Percentiles rank a stretch among this genome's conserved stretches.
Evolutionary conservation across 2,888 invertebrate species (phyloP).

Genomic region (Himalopsyche kuldschensis): DNA sequence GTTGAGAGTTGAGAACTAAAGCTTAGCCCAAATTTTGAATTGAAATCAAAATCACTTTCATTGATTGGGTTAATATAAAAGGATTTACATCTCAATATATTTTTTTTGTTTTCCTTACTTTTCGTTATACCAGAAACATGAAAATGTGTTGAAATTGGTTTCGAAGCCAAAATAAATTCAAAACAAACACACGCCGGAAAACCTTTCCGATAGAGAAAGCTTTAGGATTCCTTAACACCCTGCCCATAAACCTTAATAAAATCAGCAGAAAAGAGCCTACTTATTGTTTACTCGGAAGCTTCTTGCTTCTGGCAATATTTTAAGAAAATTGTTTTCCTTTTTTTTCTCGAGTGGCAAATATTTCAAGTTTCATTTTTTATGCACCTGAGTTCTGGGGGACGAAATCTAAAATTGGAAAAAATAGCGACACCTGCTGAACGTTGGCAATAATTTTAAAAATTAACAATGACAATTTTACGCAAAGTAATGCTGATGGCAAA

Average conservation of each 20-base stretch:
- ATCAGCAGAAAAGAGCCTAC: not conserved
- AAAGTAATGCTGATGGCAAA: too few relatives aligned
- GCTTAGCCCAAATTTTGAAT: too few relatives aligned
- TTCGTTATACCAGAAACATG: not conserved
- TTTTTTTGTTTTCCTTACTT: not conserved
- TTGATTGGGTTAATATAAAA: too few relatives aligned
- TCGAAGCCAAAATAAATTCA: not conserved
- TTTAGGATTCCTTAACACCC: not conserved
- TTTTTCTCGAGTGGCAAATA: not conserved
- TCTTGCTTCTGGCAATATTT: not conserved
- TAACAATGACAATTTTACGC: not conserved
- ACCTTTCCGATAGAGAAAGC: not conserved
- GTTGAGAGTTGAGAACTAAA: too few relatives aligned
- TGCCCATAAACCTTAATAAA: not conserved
- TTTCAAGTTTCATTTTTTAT: not conserved
- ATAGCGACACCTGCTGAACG: not conserved
- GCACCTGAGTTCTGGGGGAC: not conserved
- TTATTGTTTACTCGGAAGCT: not conserved
- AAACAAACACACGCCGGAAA: not conserved
- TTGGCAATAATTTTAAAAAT: not conserved
- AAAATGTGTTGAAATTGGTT: not conserved
- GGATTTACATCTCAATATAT: too few relatives aligned
- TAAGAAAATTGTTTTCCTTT: not conserved
- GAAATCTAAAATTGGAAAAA: not conserved
- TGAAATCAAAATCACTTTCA: too few relatives aligned